Conservation (phyloP, 2,113 vertebrate genomes). For the Recurvirostra avosetta region DNA sequence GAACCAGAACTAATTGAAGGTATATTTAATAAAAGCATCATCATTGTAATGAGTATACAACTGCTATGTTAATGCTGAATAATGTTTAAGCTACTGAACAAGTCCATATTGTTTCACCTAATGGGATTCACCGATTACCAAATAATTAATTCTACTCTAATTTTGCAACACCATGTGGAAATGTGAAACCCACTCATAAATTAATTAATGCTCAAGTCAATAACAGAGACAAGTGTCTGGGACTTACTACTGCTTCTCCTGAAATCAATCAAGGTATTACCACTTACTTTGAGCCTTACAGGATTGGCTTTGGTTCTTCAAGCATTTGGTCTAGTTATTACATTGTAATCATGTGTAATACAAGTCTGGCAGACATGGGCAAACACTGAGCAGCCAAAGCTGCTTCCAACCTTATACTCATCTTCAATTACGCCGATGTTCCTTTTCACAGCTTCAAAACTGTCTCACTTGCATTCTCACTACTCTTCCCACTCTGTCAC, state of each 20-base stretch:
- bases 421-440: neutral
- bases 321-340: neutral
- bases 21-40: constrained; percentile 43
- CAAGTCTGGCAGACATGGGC: neutral
- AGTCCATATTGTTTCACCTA: constrained; percentile 50
- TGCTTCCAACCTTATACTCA: neutral
- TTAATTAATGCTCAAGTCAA: constrained; percentile 54
- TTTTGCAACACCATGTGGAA: constrained; percentile 31
- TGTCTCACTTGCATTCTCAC: neutral
- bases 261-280: constrained; percentile 30
- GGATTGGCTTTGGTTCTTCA: neutral
- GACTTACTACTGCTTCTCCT: constrained; percentile 2
- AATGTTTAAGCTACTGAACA: constrained; percentile 36
- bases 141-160: constrained; percentile 57
- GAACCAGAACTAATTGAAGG: constrained; percentile 59
- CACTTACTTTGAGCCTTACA: neutral
- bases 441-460: neutral
- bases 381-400: neutral
- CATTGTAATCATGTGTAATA: neutral
- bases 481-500: neutral
- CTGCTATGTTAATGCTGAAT: neutral
- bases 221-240: constrained; percentile 34
- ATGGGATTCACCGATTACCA: constrained; percentile 41
- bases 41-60: constrained; percentile 41
- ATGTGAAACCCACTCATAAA: constrained; percentile 36